A percentile compares a stretch with the other conserved stretches of the same genome.
phyloP scores from a whole-genome alignment of 1,140 invertebrate species.

The Ceratina japonica region DNA sequence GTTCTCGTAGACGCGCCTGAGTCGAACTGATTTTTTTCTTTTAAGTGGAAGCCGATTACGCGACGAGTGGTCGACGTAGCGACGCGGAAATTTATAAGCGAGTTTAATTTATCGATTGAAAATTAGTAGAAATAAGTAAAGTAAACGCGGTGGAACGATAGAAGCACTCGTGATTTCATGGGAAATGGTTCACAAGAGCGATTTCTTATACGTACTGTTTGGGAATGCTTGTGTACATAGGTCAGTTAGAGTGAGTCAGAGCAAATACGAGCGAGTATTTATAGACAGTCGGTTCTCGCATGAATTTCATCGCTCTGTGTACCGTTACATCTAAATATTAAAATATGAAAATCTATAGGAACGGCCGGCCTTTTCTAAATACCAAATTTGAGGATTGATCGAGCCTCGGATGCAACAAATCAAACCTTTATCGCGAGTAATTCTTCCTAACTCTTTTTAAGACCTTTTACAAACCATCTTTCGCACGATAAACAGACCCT shows the following conservation, averaged over 20 bases:
- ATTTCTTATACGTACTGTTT: not conserved
- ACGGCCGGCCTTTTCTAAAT: too few species aligned
- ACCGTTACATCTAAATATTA: too few species aligned
- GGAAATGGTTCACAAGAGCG: not conserved
- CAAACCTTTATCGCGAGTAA: too few species aligned
- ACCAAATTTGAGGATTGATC: too few species aligned
- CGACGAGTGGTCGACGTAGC: too few species aligned
- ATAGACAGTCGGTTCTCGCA: not conserved
- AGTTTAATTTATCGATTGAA: too few species aligned
- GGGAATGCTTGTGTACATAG: not conserved
- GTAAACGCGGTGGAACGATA: too few species aligned
- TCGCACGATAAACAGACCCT: not conserved
- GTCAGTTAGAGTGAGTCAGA: not conserved
- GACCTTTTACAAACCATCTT: not conserved
- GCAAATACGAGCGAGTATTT: not conserved
- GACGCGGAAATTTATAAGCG: too few species aligned
- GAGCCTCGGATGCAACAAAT: not conserved
- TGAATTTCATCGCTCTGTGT: not conserved
- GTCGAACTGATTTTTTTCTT: too few species aligned
- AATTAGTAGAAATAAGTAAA: too few species aligned
- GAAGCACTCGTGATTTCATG: not conserved
- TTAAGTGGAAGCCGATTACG: too few species aligned
- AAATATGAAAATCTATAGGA: not conserved
- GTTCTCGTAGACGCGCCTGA: not conserved
- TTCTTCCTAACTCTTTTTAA: not conserved